A percentile compares a stretch with the other conserved stretches of the same genome.
These are phyloP conservation scores for Tenodera sinensis DNA, from an alignment of 2,888 invertebrate genomes.

Conservation along the genomic window DNA sequence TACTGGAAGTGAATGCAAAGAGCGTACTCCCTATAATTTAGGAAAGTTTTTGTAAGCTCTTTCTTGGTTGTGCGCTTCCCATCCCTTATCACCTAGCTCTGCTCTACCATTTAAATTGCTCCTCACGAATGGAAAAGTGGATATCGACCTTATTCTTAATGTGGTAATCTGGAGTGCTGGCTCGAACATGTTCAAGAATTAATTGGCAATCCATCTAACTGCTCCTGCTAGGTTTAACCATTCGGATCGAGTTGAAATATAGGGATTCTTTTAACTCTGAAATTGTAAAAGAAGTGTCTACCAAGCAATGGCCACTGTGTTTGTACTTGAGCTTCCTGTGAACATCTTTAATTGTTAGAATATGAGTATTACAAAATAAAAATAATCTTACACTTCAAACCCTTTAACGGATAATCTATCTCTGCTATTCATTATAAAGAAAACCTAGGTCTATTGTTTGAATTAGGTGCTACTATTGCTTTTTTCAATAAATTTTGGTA, in stretches of 20 bases:
- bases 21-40: neutral
- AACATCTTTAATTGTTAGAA: too few relatives aligned
- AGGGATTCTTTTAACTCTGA: neutral
- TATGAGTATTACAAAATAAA: too few relatives aligned
- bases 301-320: too few relatives aligned
- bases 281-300: neutral
- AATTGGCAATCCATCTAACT: constrained; percentile 21
- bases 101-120: neutral
- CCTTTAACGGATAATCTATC: too few relatives aligned
- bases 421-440: too few relatives aligned
- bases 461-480: too few relatives aligned
- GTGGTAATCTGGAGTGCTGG: neutral
- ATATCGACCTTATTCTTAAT: neutral
- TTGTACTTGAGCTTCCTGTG: too few relatives aligned
- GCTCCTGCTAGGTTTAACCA: constrained; percentile 15
- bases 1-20: neutral
- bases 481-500: too few relatives aligned
- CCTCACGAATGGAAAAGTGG: neutral
- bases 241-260: neutral
- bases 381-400: too few relatives aligned
- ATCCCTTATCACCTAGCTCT: neutral
- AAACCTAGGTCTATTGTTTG: too few relatives aligned
- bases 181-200: constrained; percentile 4
- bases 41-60: neutral
- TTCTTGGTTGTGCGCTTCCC: neutral